Percentiles rank a stretch among this genome's conserved stretches.
Conservation (phyloP, 1,140 invertebrate genomes). For the Euura lappo region DNA sequence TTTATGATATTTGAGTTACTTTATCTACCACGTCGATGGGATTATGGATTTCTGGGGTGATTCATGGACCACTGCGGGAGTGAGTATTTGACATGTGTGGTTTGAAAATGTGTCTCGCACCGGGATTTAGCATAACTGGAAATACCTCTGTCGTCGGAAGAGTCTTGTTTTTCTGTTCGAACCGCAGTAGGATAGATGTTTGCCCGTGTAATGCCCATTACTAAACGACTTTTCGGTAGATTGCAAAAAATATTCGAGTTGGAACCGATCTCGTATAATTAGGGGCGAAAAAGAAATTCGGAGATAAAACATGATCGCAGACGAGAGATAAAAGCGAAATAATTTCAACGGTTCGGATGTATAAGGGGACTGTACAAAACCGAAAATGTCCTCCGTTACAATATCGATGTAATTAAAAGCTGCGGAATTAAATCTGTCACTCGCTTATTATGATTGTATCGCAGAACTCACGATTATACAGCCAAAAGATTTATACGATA, state of each 20-base stretch:
- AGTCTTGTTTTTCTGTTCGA: not conserved
- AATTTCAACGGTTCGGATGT: not conserved
- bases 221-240: constrained; percentile 1
- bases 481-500: too few species aligned
- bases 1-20: too few species aligned
- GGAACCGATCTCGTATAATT: not conserved
- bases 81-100: not conserved
- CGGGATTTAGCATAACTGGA: constrained; percentile 3
- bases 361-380: not conserved
- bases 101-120: not conserved
- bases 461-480: too few species aligned
- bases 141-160: not conserved
- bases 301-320: constrained; percentile 1
- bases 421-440: too few species aligned
- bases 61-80: too few species aligned
- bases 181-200: not conserved
- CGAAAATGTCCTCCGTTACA: too few species aligned
- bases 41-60: too few species aligned
- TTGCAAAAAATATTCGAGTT: not conserved
- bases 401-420: too few species aligned
- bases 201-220: not conserved
- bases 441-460: too few species aligned
- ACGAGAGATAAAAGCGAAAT: not conserved
- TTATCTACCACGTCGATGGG: too few species aligned
- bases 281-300: constrained; percentile 1